phyloP scores from a whole-genome alignment of 1,140 invertebrate genomes.

The Zaprionus lachaisei region DNA sequence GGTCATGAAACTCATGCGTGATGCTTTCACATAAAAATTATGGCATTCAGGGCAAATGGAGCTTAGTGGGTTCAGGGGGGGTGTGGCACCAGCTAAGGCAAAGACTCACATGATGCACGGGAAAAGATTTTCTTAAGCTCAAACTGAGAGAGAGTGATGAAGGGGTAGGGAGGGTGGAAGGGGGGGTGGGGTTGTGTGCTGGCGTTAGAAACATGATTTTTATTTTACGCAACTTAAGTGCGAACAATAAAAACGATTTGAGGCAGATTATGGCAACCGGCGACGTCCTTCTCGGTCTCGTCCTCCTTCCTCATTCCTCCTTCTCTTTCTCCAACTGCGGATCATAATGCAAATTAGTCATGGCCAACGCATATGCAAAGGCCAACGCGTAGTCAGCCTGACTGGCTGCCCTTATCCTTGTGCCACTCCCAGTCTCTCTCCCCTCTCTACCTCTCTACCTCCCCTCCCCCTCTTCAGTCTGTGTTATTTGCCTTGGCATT shows the following conservation, averaged over 20 bases:
- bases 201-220: constrained; percentile 83
- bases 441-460: not conserved
- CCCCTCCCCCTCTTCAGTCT: not conserved
- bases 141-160: not conserved
- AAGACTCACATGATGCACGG: constrained; percentile 53
- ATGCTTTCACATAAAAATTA: constrained; percentile 83
- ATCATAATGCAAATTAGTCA: constrained; percentile 83
- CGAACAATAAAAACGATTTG: constrained; percentile 84
- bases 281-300: constrained; percentile 23
- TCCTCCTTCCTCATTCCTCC: constrained; percentile 6
- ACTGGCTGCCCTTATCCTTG: not conserved
- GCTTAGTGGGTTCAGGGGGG: constrained; percentile 50
- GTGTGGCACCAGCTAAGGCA: constrained; percentile 20
- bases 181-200: constrained; percentile 5
- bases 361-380: constrained; percentile 76
- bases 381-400: not conserved
- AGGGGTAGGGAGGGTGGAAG: not conserved
- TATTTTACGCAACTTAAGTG: constrained; percentile 84
- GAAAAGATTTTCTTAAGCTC: constrained; percentile 37
- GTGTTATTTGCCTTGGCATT: constrained; percentile 68
- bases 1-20: constrained; percentile 58
- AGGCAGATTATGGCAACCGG: constrained; percentile 75
- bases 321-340: constrained; percentile 11
- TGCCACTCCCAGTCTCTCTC: not conserved
- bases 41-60: constrained; percentile 80